Evolutionary conservation across 2,888 invertebrate genomes (phyloP), one percentile per base, ranked within the genome.

Genomic region (Ophioninae sp.): DNA sequence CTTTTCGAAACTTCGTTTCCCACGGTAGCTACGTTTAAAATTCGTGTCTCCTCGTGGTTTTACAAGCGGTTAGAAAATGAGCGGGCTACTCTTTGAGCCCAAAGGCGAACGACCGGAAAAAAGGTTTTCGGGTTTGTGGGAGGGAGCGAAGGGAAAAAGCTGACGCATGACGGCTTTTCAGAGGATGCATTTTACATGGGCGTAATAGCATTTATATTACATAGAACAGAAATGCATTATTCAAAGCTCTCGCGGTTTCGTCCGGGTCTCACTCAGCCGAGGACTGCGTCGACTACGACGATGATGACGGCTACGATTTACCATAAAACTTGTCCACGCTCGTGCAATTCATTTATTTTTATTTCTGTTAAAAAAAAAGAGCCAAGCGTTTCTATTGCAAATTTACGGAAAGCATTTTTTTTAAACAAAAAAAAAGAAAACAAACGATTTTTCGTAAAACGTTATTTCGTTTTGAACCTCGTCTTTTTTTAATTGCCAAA

Each of bases 191-290:
- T 83, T 81, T 81, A 81, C 83, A 83, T 83, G 76, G 81, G 30
- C 72, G 68, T 77, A 76, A 76, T 81, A 83, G 81, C 76, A 83
- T 83, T 75, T 81, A 83, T 83, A 83, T 83, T 81, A 83, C 83
- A 83, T 77, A 77, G 71, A 83, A 81, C 67, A 81, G 64, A 72
- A 83, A n/a, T 83, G 81, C 81, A 83, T 83, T 83, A 83, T 83
- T 81, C 83, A 83, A 67, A 79, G 73, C 65, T 67, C 64, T 72
- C 51, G 78, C 58, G 64, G 64, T 56, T 44, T 75, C 65, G 76
- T 77, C 69, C 76, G 44, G 59, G 65, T 69, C 75, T 74, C 73
- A 63, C 69, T 61, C 63, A 41, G 65, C 61, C 72, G 20, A 20
- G 56, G 71, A 78, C 79, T 58, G 67, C 79, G 51, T 73, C 65